Evolutionary conservation across 2,113 vertebrate species (phyloP).

Genomic region (Manacus vitellinus): DNA sequence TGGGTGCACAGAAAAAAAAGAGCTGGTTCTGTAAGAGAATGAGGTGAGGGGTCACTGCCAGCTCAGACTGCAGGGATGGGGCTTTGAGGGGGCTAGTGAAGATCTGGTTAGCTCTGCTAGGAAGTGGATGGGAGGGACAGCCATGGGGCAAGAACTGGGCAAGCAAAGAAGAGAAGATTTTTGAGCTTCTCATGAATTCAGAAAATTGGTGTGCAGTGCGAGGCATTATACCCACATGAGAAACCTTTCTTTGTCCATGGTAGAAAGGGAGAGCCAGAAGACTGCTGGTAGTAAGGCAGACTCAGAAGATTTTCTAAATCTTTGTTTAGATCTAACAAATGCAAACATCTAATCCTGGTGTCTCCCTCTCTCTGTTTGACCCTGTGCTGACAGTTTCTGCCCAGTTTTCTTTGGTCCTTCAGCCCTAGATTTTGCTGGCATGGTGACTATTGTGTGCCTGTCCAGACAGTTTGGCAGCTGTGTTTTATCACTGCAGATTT

Average conservation of each 20-base stretch:
- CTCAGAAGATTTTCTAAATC: not conserved
- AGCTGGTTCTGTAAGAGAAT: not conserved
- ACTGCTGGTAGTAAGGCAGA: not conserved
- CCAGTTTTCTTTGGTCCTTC: not conserved
- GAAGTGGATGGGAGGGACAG: not conserved
- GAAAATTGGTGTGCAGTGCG: not conserved
- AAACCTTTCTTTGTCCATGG: not conserved
- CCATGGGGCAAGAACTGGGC: accelerated
- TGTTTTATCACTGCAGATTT: not conserved
- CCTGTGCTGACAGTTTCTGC: accelerated
- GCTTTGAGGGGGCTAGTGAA: not conserved
- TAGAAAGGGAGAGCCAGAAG: not conserved
- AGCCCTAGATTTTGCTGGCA: not conserved
- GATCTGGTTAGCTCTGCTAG: not conserved
- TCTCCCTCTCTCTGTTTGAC: not conserved
- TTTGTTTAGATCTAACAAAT: not conserved
- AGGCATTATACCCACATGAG: not conserved
- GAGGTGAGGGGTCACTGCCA: not conserved
- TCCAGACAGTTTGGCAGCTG: not conserved
- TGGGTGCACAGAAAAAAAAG: not conserved
- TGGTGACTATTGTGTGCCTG: not conserved
- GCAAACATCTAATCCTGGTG: not conserved
- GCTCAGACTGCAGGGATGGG: not conserved
- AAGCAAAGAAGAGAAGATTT: not conserved
- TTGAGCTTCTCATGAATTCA: not conserved